Evolutionary conservation across 2,888 invertebrate genomes (phyloP), one percentile per base, ranked within the genome.

Genomic region (Andrena trimmerana): DNA sequence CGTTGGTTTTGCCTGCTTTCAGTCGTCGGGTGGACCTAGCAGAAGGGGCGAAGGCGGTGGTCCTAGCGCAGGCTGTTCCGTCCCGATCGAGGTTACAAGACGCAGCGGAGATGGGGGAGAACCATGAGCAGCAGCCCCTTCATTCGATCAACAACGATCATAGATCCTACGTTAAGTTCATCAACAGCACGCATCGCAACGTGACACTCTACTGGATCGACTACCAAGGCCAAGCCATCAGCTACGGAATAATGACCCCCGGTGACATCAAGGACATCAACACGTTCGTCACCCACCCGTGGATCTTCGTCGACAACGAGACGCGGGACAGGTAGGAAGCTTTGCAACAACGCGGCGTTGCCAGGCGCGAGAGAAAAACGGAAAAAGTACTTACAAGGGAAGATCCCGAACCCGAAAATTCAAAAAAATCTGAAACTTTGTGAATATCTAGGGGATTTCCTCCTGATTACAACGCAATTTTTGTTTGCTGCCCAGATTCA

Each of bases 211-310:
- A 96, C 91, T 98, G 98, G 98, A 95, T 98, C 24, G 96, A 97
- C 93, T 97, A 96, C 91, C 93, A 95, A 60, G 97, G 98, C 0
- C 92, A 92, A 0, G 95, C 95, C 52, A 94, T 96, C 2, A 95
- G 95, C 70, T 97, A 97, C 91, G 94, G 95, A 3, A 95, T 95
- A 0, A 91, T 98, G n/a, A 91, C 93, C 0, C 95, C 96, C 0
- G 94, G 94, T 0, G 94, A 95, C 4, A 95, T 93, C 89, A 94
- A 96, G 70, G 96, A 97, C 89, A 95, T 97, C 0, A 96, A 97
- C 89, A 97, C 98, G 0, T 98, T 95, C 92, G 96, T 96, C 16
- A 96, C 96, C 0, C 98, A 98, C 94, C 97, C 97, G 0, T 98
- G 98, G 98, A 96, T 98, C 83, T 98, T 97, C 91, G 95, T 96